Conservation (phyloP, 2,888 invertebrate species). For the Atherix ibis region DNA sequence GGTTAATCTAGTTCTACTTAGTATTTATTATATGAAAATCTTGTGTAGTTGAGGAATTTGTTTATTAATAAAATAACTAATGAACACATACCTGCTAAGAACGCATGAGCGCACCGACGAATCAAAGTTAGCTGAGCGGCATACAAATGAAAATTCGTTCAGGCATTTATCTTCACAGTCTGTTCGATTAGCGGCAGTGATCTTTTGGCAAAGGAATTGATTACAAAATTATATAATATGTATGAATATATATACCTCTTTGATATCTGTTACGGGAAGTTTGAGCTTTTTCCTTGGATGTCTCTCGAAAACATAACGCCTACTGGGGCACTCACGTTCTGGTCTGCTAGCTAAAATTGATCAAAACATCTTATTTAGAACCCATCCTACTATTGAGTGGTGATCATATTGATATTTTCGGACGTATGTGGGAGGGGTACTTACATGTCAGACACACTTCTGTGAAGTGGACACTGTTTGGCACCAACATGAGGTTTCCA, state of each 20-base stretch:
- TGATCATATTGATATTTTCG: too few species aligned
- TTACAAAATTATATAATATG: slow-evolving; percentile 1
- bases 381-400: too few species aligned
- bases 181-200: slow-evolving; percentile 64
- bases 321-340: slow-evolving; percentile 75
- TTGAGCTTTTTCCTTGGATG: slow-evolving; percentile 73
- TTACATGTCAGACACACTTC: slow-evolving; percentile 80
- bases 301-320: slow-evolving; percentile 76
- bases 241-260: slow-evolving; percentile 42
- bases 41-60: too few species aligned
- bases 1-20: too few species aligned
- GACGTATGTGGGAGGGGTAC: too few species aligned
- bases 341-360: slow-evolving; percentile 53
- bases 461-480: slow-evolving; percentile 78
- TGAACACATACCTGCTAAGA: slow-evolving; percentile 39
- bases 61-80: background rate
- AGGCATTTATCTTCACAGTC: slow-evolving; percentile 83
- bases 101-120: slow-evolving; percentile 61
- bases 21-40: too few species aligned
- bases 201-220: too few species aligned
- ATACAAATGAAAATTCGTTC: slow-evolving; percentile 77
- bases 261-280: slow-evolving; percentile 62
- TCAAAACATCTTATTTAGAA: background rate
- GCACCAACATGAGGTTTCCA: slow-evolving; percentile 74
- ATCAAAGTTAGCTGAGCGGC: slow-evolving; percentile 75